phyloP scores from a whole-genome alignment of 2,113 vertebrate species.

The Eulacestoma nigropectus region DNA sequence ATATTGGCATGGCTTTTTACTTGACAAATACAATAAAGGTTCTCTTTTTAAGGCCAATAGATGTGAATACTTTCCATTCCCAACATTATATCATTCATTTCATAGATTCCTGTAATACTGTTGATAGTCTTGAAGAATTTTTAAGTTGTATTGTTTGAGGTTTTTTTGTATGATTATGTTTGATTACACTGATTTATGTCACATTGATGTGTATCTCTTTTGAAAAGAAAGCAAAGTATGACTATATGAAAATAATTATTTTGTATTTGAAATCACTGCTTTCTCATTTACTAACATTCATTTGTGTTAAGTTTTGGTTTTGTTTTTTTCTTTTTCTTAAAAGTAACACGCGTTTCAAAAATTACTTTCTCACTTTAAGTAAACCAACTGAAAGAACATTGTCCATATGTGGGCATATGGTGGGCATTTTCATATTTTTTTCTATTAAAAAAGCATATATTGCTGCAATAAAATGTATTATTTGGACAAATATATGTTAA shows the following conservation, averaged over 20 bases:
- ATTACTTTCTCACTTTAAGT: neutral
- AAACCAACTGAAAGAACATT: neutral
- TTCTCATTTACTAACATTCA: neutral
- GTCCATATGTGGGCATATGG: neutral
- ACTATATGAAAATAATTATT: neutral
- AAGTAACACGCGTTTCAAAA: neutral
- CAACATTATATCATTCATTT: neutral
- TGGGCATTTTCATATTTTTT: neutral
- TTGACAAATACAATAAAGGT: neutral
- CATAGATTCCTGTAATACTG: neutral
- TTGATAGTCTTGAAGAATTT: neutral
- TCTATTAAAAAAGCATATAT: neutral
- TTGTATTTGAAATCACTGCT: neutral
- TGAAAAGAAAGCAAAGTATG: neutral
- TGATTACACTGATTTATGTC: neutral
- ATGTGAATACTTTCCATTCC: neutral
- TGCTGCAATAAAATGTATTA: neutral
- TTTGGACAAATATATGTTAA: neutral
- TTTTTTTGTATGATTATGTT: neutral
- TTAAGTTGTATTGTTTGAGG: neutral
- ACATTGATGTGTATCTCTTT: neutral
- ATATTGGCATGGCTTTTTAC: neutral
- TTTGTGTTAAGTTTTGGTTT: neutral
- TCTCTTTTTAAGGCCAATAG: neutral
- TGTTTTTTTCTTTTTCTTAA: neutral